These are phyloP conservation scores for Peromyscus eremicus DNA, from an alignment of 2,797 vertebrate species.

Conservation along the genomic window DNA sequence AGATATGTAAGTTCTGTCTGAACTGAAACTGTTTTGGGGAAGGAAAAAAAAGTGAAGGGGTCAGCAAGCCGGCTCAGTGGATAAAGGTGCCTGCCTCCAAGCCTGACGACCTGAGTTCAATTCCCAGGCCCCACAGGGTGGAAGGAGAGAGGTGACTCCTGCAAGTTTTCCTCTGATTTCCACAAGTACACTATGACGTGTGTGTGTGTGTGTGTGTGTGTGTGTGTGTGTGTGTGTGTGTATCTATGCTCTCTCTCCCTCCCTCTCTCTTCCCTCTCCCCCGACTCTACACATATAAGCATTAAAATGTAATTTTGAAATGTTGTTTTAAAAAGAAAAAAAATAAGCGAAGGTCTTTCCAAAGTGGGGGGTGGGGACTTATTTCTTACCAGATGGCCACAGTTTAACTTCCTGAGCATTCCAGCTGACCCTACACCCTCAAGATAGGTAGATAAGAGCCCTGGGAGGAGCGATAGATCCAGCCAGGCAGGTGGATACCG, in stretches of 20 bases:
- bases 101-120: background rate
- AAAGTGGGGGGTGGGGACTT: too few species aligned
- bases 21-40: background rate
- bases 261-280: background rate
- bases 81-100: too few species aligned
- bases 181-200: background rate
- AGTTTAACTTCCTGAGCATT: too few species aligned
- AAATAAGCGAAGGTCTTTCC: background rate
- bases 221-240: background rate
- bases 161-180: background rate
- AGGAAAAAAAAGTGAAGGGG: background rate
- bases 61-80: background rate
- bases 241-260: background rate
- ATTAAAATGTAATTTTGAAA: background rate
- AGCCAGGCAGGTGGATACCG: accelerated
- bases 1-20: background rate
- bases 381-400: background rate
- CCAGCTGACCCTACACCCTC: background rate
- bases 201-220: background rate
- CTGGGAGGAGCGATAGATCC: background rate
- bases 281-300: too few species aligned
- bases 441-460: background rate
- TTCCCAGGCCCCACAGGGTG: background rate
- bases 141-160: background rate
- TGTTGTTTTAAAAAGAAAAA: background rate